Base-by-base conservation (phyloP, 2,113 vertebrate species). In the Irena cyanogastra region DNA sequence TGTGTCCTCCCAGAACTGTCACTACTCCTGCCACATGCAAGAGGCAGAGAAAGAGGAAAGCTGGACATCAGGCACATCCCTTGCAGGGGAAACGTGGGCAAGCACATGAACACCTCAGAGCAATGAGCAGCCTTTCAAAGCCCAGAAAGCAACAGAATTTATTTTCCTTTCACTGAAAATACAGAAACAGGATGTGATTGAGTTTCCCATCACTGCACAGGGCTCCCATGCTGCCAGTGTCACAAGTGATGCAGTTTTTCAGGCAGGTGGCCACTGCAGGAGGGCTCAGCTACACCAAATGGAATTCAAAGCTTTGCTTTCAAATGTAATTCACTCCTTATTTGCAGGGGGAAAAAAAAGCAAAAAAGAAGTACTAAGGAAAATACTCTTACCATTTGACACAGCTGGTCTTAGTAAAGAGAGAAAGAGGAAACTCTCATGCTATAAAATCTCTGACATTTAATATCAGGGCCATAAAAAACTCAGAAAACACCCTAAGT, bases 221-320 rank as follows among this genome's bases (percentile, higher is more conserved):
- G 44, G 59, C 69, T 92, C 54, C 47, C 4, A 23, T 80, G 90
- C 79, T 80, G 87, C 70, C 59, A 52, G 27, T 50, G 39, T 95
- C 87, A 82, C 54, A 83, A 7, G 5, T 28, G 70, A 83, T 85
- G 71, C 87, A 70, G 84, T 35, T 95, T 83, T 95, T 83, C 87
- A 93, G 87, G 81, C 93, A 95, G 89, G 95, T 95, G 91, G 94
- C 54, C 91, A 61, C 93, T 57, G 84, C 84, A 90, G 93, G 91
- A 90, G 91, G 93, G 54, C 75, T 85, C 35, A 2, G 66, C 70
- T 82, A 91, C 70, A 93, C 63, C 90, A 90, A 94, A 79, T 69
- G 75, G 94, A 95, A 97, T 95, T 85, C 86, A 85, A 92, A 93
- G 81, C 45, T 95, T 93, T 95, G 89, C 78, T 94, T 95, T 93